Conservation (phyloP, 2,113 vertebrate species). For the Indri indri region DNA sequence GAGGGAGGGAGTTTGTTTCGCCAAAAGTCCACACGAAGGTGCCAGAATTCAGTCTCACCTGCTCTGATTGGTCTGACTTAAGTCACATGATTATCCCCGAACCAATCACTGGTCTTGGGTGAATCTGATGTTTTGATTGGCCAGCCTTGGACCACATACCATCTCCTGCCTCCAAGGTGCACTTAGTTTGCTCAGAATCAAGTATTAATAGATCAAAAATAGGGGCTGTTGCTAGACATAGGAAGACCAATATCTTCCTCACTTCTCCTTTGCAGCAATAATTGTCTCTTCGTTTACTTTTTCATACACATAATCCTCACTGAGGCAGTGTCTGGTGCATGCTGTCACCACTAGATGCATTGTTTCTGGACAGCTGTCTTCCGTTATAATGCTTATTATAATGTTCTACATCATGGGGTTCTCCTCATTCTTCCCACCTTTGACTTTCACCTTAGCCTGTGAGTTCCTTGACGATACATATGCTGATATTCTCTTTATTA, state of each 20-base stretch:
- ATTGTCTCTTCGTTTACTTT: not conserved
- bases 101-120: not conserved
- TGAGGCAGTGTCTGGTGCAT: not conserved
- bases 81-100: not conserved
- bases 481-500: not conserved
- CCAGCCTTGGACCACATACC: not conserved
- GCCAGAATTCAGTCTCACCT: not conserved
- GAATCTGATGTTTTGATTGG: not conserved
- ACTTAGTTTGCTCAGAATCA: not conserved
- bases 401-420: not conserved
- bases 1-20: not conserved
- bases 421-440: not conserved
- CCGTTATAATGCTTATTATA: too few species aligned
- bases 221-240: not conserved
- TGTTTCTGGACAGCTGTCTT: not conserved
- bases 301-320: not conserved
- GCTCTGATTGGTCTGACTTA: not conserved
- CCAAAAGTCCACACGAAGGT: not conserved
- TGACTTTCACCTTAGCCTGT: not conserved
- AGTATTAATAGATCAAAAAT: not conserved
- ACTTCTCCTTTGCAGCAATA: not conserved
- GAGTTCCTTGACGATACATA: not conserved
- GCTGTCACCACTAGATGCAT: not conserved
- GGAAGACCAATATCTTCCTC: not conserved
- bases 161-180: not conserved